A percentile compares a stretch with the other conserved stretches of the same genome.
These are phyloP conservation scores for Microtus richardsoni DNA, from an alignment of 2,113 vertebrate species.

Conservation along the genomic window DNA sequence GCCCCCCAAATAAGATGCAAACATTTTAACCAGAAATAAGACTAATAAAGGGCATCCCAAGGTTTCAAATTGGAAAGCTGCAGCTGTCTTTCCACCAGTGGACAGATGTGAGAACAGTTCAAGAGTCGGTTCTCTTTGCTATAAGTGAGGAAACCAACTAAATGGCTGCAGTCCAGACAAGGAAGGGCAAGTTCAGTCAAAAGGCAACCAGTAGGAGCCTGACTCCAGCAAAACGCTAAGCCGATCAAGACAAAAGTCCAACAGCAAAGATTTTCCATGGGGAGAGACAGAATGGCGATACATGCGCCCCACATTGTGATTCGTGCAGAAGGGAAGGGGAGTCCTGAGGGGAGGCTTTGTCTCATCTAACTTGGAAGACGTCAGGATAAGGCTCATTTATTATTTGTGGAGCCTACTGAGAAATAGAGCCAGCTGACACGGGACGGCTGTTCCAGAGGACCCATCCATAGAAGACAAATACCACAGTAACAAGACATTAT, in stretches of 20 bases:
- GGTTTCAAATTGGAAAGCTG: neutral
- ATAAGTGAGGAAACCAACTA: neutral
- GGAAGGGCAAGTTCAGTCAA: neutral
- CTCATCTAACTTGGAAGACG: neutral
- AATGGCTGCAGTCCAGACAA: neutral
- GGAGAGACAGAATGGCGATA: neutral
- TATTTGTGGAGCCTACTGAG: neutral
- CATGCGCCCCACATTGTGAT: neutral
- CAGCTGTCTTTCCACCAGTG: neutral
- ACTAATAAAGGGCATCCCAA: neutral
- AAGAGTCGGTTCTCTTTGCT: neutral
- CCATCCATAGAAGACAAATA: neutral
- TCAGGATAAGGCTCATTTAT: no score
- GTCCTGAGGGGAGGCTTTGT: neutral
- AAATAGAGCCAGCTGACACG: neutral
- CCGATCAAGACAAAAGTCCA: neutral
- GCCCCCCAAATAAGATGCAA: neutral
- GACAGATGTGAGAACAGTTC: neutral
- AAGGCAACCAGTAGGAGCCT: neutral
- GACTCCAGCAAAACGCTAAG: neutral
- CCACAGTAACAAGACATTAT: neutral
- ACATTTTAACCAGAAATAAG: constrained; percentile 4
- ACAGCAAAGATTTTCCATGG: neutral
- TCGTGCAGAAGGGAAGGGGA: neutral
- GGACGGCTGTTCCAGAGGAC: neutral